Conservation (phyloP, 2,113 vertebrate genomes). For the Crotalus horridus region DNA sequence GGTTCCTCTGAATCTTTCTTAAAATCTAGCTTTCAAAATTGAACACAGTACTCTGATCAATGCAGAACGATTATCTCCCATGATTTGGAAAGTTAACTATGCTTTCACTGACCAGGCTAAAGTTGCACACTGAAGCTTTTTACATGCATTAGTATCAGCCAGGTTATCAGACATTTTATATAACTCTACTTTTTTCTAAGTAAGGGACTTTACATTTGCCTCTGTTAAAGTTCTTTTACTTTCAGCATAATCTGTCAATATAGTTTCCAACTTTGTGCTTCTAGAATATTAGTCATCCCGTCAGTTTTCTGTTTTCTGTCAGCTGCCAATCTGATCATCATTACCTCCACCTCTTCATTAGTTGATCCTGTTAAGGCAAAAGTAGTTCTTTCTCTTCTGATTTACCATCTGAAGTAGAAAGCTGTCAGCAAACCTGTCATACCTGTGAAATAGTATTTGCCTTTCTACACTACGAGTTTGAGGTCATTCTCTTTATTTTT, state of each 20-base stretch:
- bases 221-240: background rate
- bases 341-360: background rate
- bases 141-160: background rate
- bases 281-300: background rate
- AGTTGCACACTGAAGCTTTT: background rate
- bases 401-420: background rate
- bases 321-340: background rate
- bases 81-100: background rate
- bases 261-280: background rate
- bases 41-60: background rate
- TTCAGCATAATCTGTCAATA: background rate
- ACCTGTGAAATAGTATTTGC: background rate
- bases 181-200: background rate
- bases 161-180: background rate
- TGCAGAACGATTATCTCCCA: background rate
- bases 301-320: background rate
- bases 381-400: background rate
- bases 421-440: background rate
- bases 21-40: background rate
- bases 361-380: background rate
- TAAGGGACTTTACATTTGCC: background rate
- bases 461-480: background rate
- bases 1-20: background rate
- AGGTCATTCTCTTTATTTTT: background rate
- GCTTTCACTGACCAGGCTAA: background rate